Conservation (phyloP, 2,797 vertebrate species). For the Molothrus aeneus region DNA sequence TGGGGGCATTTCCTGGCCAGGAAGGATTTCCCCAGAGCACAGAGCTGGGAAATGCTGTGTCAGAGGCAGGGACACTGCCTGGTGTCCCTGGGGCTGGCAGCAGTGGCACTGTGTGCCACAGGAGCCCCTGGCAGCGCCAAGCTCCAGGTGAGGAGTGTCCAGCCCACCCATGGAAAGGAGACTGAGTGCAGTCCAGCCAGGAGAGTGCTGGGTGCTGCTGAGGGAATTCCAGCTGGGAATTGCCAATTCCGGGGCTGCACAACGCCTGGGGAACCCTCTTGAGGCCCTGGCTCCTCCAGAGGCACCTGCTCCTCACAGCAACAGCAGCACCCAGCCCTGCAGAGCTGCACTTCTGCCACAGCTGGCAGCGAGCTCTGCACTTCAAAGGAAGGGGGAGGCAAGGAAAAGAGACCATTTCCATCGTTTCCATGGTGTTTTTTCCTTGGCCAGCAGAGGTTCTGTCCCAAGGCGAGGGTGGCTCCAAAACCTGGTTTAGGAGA, state of each 20-base stretch:
- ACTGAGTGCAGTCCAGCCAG: rapidly evolving
- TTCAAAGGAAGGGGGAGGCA: not conserved
- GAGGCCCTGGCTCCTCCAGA: not conserved
- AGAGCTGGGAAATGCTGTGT: not conserved
- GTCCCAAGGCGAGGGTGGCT: not conserved
- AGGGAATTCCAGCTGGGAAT: not conserved
- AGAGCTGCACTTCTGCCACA: not conserved
- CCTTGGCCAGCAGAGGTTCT: not conserved
- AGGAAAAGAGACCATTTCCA: not conserved
- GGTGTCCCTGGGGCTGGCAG: rapidly evolving
- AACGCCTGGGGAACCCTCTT: rapidly evolving
- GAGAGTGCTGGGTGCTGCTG: not conserved
- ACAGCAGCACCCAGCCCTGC: rapidly evolving
- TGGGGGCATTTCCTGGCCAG: not conserved
- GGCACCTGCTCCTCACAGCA: not conserved
- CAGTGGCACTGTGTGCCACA: rapidly evolving
- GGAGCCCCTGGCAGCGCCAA: not conserved
- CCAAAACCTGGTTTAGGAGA: not conserved
- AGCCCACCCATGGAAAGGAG: not conserved
- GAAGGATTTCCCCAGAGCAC: not conserved
- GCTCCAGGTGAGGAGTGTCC: not conserved
- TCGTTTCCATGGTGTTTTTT: not conserved
- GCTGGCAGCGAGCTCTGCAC: rapidly evolving
- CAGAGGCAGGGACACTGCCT: not conserved
- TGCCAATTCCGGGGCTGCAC: rapidly evolving